Evolutionary conservation across 2,888 invertebrate genomes (phyloP), one percentile per base, ranked within the genome.

Genomic region (Melinaea menophilus): DNA sequence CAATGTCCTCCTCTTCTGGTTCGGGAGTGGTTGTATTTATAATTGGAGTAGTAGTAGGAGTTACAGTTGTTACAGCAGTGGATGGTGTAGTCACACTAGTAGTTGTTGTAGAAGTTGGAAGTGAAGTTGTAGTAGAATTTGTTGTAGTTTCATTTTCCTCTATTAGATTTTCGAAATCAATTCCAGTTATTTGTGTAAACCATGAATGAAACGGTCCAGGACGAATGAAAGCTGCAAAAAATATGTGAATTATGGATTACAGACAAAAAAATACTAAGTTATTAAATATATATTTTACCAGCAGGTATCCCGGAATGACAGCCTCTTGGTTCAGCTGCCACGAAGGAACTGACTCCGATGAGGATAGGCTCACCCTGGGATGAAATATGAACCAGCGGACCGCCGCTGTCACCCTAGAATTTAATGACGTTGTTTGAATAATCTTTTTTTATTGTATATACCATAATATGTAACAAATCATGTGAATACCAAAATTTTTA

Each of bases 381-480:
- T 33, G 69, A 68, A 31, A 78, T 73, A 60, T 83, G 78, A 34
- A 86, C 82, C 22, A 90, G 69, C 0, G 90, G 89, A 33, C 90
- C 90, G n/a, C 90, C 90, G 68, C 89, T 90, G 78, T 90, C 90
- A 41, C 90, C 90, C 90, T 88, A 72, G 4, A 4, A 2, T 45
- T 41, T 11, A 57, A 31, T 31, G 11, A 31, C 31, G 22, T 51
- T 51, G 3, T 22, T 9, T 7, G 3, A 31, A 3, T 51, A 51
- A 7, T 31, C 1, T 22, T 22, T 22, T 22, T 22, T 22, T 22
- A 22, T 22, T 22, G 22, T 22, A 22, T 22, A 22, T 22, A 22
- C 22, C 22, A 22, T 22, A 22, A 22, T 22, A 22, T 22, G 22
- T 22, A 22, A 22, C 1, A 22, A 22, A 22, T 22, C 22, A 22